Evolutionary conservation across 2,113 vertebrate species (phyloP).

Genomic region (Mobula hypostoma): DNA sequence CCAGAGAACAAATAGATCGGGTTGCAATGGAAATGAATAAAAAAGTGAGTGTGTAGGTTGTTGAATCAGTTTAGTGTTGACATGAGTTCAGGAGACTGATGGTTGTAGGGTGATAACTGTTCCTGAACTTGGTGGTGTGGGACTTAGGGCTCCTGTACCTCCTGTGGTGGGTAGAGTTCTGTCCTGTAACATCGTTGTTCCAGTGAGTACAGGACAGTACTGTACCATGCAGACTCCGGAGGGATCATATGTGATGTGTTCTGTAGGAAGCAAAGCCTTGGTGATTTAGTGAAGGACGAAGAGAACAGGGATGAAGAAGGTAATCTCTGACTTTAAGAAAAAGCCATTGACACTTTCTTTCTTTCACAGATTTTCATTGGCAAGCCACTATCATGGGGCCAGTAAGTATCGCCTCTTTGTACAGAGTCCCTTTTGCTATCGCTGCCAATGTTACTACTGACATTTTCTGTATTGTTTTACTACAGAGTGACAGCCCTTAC

Average conservation of each 20-base stretch:
- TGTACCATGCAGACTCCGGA: not conserved
- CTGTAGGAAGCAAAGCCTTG: not conserved
- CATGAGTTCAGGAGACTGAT: too few species aligned
- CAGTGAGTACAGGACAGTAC: too few species aligned
- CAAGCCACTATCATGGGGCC: conserved; percentile 75
- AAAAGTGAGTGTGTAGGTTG: too few species aligned
- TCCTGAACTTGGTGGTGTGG: too few species aligned
- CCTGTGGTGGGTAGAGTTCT: too few species aligned
- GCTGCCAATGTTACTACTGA: not conserved
- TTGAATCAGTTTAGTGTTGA: too few species aligned
- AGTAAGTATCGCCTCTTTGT: conserved; percentile 51
- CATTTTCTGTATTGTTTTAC: not conserved
- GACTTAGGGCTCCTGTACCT: too few species aligned
- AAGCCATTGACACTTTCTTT: conserved; percentile 33
- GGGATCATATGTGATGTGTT: not conserved
- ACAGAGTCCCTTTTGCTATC: not conserved
- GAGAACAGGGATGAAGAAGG: conserved; percentile 10
- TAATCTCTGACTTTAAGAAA: not conserved
- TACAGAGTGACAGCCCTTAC: conserved; percentile 69
- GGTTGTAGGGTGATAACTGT: too few species aligned
- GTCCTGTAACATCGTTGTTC: too few species aligned
- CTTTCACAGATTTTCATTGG: conserved; percentile 67
- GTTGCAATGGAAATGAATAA: too few species aligned
- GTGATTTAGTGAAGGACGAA: not conserved
- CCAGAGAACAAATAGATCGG: too few species aligned